Percentiles rank a stretch among this genome's conserved stretches.
Conservation (phyloP, 2,888 invertebrate genomes). For the Drosophila nigricruria region DNA sequence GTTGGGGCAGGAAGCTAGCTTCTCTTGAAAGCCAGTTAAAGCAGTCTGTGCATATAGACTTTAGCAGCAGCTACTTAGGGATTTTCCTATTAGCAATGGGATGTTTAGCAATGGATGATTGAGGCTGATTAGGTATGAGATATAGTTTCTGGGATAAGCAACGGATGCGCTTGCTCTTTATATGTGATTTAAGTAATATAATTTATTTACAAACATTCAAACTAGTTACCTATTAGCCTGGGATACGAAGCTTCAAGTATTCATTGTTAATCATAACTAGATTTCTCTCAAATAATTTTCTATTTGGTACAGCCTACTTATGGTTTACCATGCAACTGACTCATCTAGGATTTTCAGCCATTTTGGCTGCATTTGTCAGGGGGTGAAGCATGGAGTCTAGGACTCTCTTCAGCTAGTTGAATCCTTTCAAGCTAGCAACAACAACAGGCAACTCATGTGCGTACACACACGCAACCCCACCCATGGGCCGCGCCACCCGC, state of each 20-base stretch:
- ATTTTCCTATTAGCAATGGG: slow-evolving; percentile 1
- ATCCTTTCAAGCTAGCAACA: slow-evolving; percentile 67
- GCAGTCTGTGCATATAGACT: slow-evolving; percentile 32
- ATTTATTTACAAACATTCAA: too few relatives aligned
- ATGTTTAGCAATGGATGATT: too few relatives aligned
- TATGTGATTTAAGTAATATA: background rate
- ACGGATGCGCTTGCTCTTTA: background rate
- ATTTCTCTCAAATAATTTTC: background rate
- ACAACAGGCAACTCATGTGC: slow-evolving; percentile 69
- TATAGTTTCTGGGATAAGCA: background rate
- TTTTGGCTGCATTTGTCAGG: slow-evolving; percentile 51
- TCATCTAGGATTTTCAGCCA: slow-evolving; percentile 41
- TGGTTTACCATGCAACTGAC: slow-evolving; percentile 11
- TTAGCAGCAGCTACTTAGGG: slow-evolving; percentile 19
- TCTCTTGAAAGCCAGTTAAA: slow-evolving; percentile 10
- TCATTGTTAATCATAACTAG: too few relatives aligned
- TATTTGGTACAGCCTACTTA: slow-evolving; percentile 15
- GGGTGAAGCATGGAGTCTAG: slow-evolving; percentile 49
- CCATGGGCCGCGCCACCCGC: slow-evolving; percentile 11
- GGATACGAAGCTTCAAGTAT: background rate
- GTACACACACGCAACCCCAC: slow-evolving; percentile 40
- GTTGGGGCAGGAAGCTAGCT: too few relatives aligned
- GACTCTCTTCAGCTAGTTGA: slow-evolving; percentile 40
- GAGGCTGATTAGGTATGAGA: background rate
- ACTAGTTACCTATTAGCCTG: background rate